Percentiles rank a stretch among this genome's conserved stretches.
Conservation (phyloP, 1,140 invertebrate species). For the Wiebesia pumilae region DNA sequence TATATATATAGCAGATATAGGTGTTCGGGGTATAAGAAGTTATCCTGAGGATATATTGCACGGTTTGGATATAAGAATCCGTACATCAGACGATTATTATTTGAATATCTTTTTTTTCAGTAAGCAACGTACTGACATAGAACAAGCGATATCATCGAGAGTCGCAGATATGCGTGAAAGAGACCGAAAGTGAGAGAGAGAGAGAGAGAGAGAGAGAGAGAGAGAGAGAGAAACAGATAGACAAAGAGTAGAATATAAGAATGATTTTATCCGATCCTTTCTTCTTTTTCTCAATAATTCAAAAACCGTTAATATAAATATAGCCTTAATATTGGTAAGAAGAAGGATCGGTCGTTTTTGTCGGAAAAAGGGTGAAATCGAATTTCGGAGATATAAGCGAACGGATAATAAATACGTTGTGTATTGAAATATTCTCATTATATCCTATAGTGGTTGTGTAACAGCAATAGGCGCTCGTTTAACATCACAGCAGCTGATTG, state of each 20-base stretch:
- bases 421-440: background rate
- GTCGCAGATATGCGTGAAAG: background rate
- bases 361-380: background rate
- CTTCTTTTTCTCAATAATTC: background rate
- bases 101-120: slow-evolving; percentile 26
- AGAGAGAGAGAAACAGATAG: background rate
- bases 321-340: background rate
- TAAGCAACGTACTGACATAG: background rate
- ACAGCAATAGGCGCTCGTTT: background rate
- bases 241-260: background rate
- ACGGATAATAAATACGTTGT: background rate
- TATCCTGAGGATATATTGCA: background rate
- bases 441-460: background rate
- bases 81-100: background rate
- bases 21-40: background rate
- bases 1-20: background rate
- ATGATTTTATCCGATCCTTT: background rate
- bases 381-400: slow-evolving; percentile 12
- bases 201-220: background rate
- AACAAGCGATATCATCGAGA: slow-evolving; percentile 7
- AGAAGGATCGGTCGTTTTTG: background rate
- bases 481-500: background rate
- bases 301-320: background rate
- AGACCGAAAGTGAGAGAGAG: background rate
- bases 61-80: background rate